Evolutionary conservation across 1,140 invertebrate species (phyloP).

Genomic region (Drosophila ercepeae): DNA sequence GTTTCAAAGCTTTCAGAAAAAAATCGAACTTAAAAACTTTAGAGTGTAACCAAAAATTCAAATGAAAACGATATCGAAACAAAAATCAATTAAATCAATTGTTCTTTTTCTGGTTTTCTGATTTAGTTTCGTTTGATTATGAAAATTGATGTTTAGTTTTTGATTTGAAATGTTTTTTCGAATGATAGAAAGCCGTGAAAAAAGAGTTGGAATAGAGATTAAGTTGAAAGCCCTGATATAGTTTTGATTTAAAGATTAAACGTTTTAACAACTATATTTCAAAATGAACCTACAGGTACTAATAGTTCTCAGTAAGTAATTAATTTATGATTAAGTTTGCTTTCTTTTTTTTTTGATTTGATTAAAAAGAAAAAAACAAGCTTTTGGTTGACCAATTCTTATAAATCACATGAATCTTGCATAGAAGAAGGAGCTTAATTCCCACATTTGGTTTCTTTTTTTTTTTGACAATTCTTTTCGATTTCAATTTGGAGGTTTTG

Average conservation of each 20-base stretch:
- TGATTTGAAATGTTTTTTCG: slow-evolving; percentile 31
- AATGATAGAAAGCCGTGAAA: slow-evolving; percentile 26
- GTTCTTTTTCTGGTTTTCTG: slow-evolving; percentile 14
- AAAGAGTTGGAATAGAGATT: slow-evolving; percentile 5
- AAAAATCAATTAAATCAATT: slow-evolving; percentile 21
- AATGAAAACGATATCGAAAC: neutral
- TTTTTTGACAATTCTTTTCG: slow-evolving; percentile 17
- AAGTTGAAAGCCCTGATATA: slow-evolving; percentile 5
- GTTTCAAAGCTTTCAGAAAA: slow-evolving; percentile 25
- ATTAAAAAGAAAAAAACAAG: neutral
- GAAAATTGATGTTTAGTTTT: slow-evolving; percentile 24
- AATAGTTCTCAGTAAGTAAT: neutral
- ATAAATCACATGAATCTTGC: slow-evolving; percentile 67
- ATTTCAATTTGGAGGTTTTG: slow-evolving; percentile 20
- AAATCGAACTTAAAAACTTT: neutral
- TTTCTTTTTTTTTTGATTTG: neutral
- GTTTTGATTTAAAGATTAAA: slow-evolving; percentile 1
- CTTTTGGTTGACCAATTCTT: neutral
- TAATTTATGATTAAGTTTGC: neutral
- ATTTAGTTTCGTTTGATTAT: slow-evolving; percentile 26
- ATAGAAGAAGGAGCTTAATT: slow-evolving; percentile 59
- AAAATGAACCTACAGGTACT: neutral
- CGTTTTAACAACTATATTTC: neutral
- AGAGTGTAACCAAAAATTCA: neutral
- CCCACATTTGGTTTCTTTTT: slow-evolving; percentile 11